Conservation (phyloP, 1,140 invertebrate genomes). For the Ceratina japonica region DNA sequence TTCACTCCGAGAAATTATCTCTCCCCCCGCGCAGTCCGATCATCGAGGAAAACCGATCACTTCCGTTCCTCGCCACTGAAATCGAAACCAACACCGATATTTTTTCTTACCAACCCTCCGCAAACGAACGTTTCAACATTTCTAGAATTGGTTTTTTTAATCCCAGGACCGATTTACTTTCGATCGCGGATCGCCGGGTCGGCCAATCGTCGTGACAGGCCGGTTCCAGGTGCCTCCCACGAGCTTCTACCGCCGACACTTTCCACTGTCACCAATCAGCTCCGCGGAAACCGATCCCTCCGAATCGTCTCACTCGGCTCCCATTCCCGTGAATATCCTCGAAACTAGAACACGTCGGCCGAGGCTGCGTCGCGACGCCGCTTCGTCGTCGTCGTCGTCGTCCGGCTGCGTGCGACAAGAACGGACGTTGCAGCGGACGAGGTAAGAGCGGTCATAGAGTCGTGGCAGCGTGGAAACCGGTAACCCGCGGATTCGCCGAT, state of each 20-base stretch:
- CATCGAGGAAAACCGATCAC: not conserved
- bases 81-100: not conserved
- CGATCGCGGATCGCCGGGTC: too few relatives aligned
- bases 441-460: too few relatives aligned
- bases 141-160: too few relatives aligned
- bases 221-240: slow-evolving; percentile 22
- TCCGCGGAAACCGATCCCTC: not conserved
- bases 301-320: not conserved
- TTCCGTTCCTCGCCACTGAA: not conserved
- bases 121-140: too few relatives aligned
- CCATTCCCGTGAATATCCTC: not conserved
- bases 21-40: slow-evolving; percentile 29
- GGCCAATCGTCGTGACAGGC: slow-evolving; percentile 7
- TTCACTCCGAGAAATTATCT: slow-evolving; percentile 51
- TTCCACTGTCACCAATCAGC: slow-evolving; percentile 30
- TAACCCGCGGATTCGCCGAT: slow-evolving; percentile 21
- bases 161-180: too few relatives aligned
- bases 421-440: too few relatives aligned
- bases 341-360: too few relatives aligned
- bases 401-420: too few relatives aligned
- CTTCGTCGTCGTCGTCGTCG: too few relatives aligned
- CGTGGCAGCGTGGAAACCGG: slow-evolving; percentile 28
- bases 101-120: too few relatives aligned
- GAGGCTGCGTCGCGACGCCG: too few relatives aligned
- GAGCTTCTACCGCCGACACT: slow-evolving; percentile 14